phyloP scores from a whole-genome alignment of 1,140 invertebrate species.

The Polypedilum vanderplanki region DNA sequence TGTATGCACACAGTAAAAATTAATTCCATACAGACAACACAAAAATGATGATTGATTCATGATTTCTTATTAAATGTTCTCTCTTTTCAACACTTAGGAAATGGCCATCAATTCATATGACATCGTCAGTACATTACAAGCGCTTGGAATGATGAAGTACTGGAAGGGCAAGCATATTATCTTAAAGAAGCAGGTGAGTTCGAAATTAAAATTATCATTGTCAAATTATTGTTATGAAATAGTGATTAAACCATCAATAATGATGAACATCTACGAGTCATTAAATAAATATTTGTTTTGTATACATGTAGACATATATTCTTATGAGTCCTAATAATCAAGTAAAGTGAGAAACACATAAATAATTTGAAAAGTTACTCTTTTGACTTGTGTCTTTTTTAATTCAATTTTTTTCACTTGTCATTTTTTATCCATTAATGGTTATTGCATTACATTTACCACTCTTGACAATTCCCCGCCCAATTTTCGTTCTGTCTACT shows the following conservation, averaged over 20 bases:
- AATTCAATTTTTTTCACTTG: no score
- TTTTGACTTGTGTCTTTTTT: no score
- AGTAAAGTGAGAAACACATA: no score
- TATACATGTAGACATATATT: no score
- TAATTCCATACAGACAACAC: neutral
- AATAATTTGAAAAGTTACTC: no score
- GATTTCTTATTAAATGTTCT: neutral
- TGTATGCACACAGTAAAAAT: neutral
- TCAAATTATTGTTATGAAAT: neutral
- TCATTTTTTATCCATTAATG: no score
- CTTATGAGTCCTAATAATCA: no score
- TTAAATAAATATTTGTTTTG: neutral
- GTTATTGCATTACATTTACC: no score
- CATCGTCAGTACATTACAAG: conserved; percentile 95
- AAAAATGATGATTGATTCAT: conserved; percentile 23
- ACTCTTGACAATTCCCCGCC: no score
- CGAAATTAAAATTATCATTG: conserved; percentile 9
- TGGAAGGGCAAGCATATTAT: conserved; percentile 99
- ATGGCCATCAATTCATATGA: conserved; percentile 96
- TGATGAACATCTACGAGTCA: neutral
- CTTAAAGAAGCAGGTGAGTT: conserved; percentile 78
- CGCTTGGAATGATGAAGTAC: conserved; percentile 95
- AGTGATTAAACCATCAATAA: neutral
- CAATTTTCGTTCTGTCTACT: no score
- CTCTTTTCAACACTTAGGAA: conserved; percentile 51